Conservation (phyloP, 2,113 vertebrate species). For the Tapirus terrestris region DNA sequence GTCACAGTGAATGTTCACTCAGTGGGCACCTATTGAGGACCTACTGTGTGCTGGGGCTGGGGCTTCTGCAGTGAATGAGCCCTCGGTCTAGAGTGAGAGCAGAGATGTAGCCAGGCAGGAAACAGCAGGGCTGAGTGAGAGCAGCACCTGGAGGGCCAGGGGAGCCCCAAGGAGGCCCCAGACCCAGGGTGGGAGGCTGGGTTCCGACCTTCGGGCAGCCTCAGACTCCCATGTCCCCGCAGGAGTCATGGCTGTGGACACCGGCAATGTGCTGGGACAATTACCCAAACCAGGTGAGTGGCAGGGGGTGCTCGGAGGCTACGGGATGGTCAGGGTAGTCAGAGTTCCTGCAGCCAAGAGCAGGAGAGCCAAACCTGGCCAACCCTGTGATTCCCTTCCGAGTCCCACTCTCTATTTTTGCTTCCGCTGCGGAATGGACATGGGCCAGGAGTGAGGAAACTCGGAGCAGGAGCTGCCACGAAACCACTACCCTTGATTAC, state of each 20-base stretch:
- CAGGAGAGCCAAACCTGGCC: not conserved
- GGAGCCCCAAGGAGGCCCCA: not conserved
- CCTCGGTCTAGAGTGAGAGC: not conserved
- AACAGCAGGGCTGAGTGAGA: not conserved
- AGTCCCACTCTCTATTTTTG: not conserved
- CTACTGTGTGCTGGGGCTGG: not conserved
- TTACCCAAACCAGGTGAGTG: conserved; percentile 93
- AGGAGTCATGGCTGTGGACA: conserved; percentile 96
- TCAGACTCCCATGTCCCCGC: not conserved
- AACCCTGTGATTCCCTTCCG: accelerated
- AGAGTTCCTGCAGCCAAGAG: not conserved
- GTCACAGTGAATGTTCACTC: not conserved
- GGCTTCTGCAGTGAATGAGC: not conserved
- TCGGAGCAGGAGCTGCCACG: not conserved
- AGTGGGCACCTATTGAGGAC: not conserved
- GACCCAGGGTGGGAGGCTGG: not conserved
- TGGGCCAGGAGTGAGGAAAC: not conserved
- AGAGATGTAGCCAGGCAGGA: not conserved
- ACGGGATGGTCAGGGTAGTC: not conserved
- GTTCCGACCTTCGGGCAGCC: not conserved
- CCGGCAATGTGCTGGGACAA: conserved; percentile 90
- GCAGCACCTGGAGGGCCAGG: accelerated
- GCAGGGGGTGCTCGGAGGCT: not conserved
- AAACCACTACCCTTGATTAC: not conserved
- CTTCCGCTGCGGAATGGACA: not conserved